These are phyloP conservation scores for Umimayanthus kanabou DNA, from an alignment of 92 coral and sea anemone genomes.

Conservation along the genomic window DNA sequence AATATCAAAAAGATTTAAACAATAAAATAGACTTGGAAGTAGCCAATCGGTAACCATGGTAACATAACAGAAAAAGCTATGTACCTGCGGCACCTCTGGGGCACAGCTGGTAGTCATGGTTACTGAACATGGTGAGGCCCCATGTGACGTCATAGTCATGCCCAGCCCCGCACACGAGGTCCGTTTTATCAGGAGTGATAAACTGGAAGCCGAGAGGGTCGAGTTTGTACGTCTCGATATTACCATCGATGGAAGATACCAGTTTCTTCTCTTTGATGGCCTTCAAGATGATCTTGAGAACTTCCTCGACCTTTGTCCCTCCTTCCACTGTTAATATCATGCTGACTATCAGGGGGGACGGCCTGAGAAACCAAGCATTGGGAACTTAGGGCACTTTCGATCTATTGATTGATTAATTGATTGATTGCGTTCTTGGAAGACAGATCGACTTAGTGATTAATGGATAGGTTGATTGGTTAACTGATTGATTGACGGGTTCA, in stretches of 20 bases:
- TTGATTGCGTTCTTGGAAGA: neutral
- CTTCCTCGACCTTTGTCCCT: slow-evolving; percentile 57
- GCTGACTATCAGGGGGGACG: slow-evolving; percentile 77
- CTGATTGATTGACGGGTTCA: too few relatives aligned
- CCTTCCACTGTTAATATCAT: slow-evolving; percentile 58
- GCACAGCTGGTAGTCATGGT: slow-evolving; percentile 63
- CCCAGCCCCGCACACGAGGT: slow-evolving; percentile 80
- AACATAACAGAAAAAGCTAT: neutral
- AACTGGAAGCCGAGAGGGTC: slow-evolving; percentile 79
- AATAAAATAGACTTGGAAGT: neutral
- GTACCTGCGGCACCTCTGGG: slow-evolving; percentile 90
- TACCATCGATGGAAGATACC: slow-evolving; percentile 89
- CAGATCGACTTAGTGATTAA: neutral
- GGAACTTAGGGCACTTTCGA: neutral
- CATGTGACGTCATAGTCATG: slow-evolving; percentile 80
- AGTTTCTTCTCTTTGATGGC: slow-evolving; percentile 73
- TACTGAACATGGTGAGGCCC: slow-evolving; percentile 76
- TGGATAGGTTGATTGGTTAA: neutral
- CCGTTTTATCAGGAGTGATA: slow-evolving; percentile 64
- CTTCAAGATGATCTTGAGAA: slow-evolving; percentile 57
- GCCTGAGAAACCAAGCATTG: slow-evolving; percentile 39
- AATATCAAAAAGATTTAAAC: neutral
- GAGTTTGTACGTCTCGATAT: slow-evolving; percentile 64
- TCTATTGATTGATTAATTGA: neutral
- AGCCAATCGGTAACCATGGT: neutral